Conservation (phyloP, 2,888 invertebrate species). For the Chorisops tibialis region DNA sequence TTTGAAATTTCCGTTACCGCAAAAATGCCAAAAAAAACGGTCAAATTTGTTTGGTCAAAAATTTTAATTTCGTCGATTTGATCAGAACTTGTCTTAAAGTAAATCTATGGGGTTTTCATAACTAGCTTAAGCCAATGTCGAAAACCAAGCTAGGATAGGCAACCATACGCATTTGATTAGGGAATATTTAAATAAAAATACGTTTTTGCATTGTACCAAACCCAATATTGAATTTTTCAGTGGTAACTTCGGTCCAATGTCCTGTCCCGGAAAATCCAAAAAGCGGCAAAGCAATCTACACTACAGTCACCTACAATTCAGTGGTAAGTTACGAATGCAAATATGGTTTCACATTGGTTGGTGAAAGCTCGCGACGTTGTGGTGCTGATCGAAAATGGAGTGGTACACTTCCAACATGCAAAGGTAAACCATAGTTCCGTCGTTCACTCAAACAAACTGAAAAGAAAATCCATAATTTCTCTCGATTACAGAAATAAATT, state of each 20-base stretch:
- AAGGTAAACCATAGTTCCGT: conserved; percentile 60
- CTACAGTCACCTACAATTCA: conserved; percentile 91
- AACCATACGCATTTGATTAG: too few relatives aligned
- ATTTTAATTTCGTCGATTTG: too few relatives aligned
- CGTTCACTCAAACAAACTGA: not conserved
- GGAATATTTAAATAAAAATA: too few relatives aligned
- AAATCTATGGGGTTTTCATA: too few relatives aligned
- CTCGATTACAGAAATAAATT: conserved; percentile 82
- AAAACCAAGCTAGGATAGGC: too few relatives aligned
- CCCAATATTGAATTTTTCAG: conserved; percentile 52
- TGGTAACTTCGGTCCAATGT: conserved; percentile 92
- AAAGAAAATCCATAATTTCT: not conserved
- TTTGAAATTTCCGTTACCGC: too few relatives aligned
- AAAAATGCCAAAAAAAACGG: too few relatives aligned
- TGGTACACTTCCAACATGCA: conserved; percentile 85
- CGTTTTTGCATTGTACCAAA: not conserved
- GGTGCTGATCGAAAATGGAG: conserved; percentile 95
- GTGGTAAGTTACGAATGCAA: conserved; percentile 94
- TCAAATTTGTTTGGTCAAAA: too few relatives aligned
- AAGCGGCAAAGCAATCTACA: conserved; percentile 90
- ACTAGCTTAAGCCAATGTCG: too few relatives aligned
- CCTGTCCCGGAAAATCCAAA: conserved; percentile 86
- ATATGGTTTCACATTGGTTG: conserved; percentile 87
- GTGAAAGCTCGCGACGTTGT: conserved; percentile 86
- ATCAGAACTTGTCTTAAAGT: too few relatives aligned